A percentile compares a stretch with the other conserved stretches of the same genome.
These are phyloP conservation scores for Agrochola litura DNA, from an alignment of 2,888 invertebrate species.

Conservation along the genomic window DNA sequence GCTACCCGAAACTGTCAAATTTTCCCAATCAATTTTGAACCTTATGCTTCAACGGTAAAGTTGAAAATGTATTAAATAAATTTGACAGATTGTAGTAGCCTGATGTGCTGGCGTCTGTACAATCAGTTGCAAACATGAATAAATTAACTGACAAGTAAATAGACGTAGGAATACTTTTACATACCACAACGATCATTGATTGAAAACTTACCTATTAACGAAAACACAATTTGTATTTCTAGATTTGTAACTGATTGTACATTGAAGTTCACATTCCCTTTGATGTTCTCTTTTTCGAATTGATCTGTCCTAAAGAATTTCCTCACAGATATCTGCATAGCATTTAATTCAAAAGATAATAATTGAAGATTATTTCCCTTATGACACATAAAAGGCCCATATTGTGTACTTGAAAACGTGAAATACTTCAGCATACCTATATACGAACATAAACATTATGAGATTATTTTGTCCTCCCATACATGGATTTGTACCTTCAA, in stretches of 20 bases:
- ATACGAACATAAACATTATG: conserved; percentile 33
- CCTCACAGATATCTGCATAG: neutral
- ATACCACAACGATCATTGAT: neutral
- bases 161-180: neutral
- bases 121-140: conserved; percentile 34
- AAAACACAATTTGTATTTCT: conserved; percentile 24
- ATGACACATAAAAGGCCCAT: conserved; percentile 36
- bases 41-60: too few relatives aligned
- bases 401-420: conserved; percentile 47
- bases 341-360: conserved; percentile 14
- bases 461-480: conserved; percentile 48
- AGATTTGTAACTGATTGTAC: conserved; percentile 28
- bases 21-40: too few relatives aligned
- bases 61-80: too few relatives aligned
- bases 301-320: conserved; percentile 12
- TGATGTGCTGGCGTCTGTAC: too few relatives aligned
- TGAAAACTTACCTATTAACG: neutral
- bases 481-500: conserved; percentile 46
- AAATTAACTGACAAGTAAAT: conserved; percentile 4
- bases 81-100: too few relatives aligned
- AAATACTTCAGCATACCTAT: conserved; percentile 38
- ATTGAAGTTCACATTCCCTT: conserved; percentile 5
- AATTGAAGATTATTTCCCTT: neutral
- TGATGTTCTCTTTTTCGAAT: neutral
- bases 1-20: too few relatives aligned